phyloP scores from a whole-genome alignment of 2,797 vertebrate species.

The Kryptolebias ocellatus region DNA sequence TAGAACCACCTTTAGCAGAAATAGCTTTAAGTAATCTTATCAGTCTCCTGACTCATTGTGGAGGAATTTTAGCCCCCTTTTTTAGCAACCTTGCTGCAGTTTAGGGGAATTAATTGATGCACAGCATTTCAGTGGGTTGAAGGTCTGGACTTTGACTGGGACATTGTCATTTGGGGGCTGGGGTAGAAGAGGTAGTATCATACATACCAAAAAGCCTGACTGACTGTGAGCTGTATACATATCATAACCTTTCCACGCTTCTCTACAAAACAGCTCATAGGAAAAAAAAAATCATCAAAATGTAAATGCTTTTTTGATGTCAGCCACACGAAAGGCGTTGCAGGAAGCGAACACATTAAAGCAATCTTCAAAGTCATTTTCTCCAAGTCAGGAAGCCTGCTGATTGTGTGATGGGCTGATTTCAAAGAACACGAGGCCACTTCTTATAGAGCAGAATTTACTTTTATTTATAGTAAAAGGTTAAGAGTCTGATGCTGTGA shows the following conservation, averaged over 20 bases:
- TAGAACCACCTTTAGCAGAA: too few species aligned
- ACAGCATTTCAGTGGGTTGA: background rate
- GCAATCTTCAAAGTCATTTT: constrained; percentile 53
- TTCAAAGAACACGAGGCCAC: constrained; percentile 46
- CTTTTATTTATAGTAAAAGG: constrained; percentile 6
- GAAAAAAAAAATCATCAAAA: constrained; percentile 49
- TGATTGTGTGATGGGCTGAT: constrained; percentile 54
- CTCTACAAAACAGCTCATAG: constrained; percentile 31
- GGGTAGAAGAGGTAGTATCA: background rate
- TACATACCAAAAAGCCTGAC: constrained; percentile 3
- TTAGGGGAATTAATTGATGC: background rate
- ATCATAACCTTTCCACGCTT: constrained; percentile 27
- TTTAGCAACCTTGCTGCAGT: background rate
- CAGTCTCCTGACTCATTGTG: background rate
- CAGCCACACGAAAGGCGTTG: constrained; percentile 49
- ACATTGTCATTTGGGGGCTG: background rate
- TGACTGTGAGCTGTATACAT: constrained; percentile 21
- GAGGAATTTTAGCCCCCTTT: background rate
- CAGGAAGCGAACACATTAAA: constrained; percentile 50
- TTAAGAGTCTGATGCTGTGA: constrained; percentile 38
- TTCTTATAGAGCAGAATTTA: constrained; percentile 30
- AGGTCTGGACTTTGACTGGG: constrained; percentile 2
- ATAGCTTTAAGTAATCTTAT: background rate
- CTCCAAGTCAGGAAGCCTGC: constrained; percentile 42
- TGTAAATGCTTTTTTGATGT: constrained; percentile 56